Evolutionary conservation across 2,113 vertebrate genomes (phyloP).

Genomic region (Coptodon rendalli): DNA sequence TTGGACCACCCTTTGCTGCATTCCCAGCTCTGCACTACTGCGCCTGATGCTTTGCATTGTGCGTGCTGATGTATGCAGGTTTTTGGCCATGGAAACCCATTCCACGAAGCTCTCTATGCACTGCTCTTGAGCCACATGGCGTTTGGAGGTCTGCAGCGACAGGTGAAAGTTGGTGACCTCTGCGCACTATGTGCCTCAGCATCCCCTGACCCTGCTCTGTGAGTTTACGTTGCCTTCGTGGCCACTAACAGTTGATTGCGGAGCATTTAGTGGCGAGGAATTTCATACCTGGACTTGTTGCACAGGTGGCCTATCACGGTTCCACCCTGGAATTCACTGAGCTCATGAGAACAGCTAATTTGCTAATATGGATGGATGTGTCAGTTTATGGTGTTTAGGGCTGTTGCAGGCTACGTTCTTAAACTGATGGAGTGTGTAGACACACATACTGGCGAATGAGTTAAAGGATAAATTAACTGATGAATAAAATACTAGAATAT

Average conservation of each 20-base stretch:
- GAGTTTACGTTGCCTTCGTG: background rate
- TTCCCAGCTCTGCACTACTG: background rate
- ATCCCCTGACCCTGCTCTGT: background rate
- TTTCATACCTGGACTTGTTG: background rate
- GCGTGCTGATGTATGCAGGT: background rate
- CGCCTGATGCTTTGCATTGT: background rate
- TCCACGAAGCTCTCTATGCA: background rate
- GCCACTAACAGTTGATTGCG: background rate
- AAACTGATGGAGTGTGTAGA: background rate
- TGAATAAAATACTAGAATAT: background rate
- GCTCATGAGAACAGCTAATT: background rate
- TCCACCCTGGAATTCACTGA: background rate
- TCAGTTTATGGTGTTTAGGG: background rate
- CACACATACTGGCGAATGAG: background rate
- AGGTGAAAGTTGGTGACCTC: background rate
- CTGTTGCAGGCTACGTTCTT: background rate
- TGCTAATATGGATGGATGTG: background rate
- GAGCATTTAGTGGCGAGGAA: fast-evolving
- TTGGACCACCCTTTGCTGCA: background rate
- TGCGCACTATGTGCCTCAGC: background rate
- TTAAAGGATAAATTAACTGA: background rate
- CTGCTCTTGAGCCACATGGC: background rate
- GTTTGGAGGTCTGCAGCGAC: background rate
- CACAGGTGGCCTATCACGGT: background rate
- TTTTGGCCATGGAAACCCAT: background rate